These are phyloP conservation scores for Heliconius cydno DNA, from an alignment of 2,888 invertebrate genomes.

Conservation along the genomic window DNA sequence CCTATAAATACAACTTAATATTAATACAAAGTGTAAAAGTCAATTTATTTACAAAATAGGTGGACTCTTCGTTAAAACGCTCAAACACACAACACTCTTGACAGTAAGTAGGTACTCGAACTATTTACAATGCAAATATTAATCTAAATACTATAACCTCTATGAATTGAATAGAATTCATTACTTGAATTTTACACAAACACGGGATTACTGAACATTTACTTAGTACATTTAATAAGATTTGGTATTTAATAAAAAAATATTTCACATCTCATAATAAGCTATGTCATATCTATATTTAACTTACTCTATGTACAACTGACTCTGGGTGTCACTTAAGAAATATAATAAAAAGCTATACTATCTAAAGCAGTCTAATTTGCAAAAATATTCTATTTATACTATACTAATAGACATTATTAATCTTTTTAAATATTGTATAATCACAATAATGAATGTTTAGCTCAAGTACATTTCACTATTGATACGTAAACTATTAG, in stretches of 20 bases:
- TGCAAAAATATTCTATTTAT: constrained; percentile 34
- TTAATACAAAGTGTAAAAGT: constrained; percentile 76
- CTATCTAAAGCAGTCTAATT: constrained; percentile 27
- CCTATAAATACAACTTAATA: constrained; percentile 60
- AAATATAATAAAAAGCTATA: constrained; percentile 32
- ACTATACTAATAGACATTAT: constrained; percentile 7
- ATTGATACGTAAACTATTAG: not conserved
- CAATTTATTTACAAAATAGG: constrained; percentile 82
- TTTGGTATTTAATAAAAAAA: constrained; percentile 73
- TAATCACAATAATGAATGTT: not conserved
- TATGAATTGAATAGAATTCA: constrained; percentile 34
- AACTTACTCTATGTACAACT: constrained; percentile 57
- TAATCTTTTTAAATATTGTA: not conserved
- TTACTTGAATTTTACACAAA: constrained; percentile 26
- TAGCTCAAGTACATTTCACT: not conserved
- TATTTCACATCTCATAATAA: constrained; percentile 56
- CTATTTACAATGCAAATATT: constrained; percentile 52
- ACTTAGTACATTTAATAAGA: constrained; percentile 49
- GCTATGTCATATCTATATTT: constrained; percentile 39
- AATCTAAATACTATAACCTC: constrained; percentile 42
- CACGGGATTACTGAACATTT: constrained; percentile 35
- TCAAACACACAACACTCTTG: constrained; percentile 74
- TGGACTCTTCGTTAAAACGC: constrained; percentile 81
- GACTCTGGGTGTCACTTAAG: constrained; percentile 58
- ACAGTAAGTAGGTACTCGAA: constrained; percentile 50